Conservation (phyloP, 1,140 invertebrate genomes). For the Trichonephila clavipes region DNA sequence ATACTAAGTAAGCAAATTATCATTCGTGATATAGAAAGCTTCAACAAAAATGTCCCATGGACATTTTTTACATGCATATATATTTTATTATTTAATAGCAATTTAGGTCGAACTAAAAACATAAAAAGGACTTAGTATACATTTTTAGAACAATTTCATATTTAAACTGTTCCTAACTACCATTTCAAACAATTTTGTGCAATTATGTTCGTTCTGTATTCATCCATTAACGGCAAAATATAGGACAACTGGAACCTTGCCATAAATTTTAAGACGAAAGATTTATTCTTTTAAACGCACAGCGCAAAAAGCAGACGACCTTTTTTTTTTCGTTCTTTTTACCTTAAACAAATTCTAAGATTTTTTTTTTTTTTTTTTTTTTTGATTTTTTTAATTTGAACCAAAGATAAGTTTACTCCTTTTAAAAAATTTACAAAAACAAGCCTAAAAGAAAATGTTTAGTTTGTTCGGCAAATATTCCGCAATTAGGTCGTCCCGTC, state of each 20-base stretch:
- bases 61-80: too few species aligned
- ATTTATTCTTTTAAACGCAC: background rate
- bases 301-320: background rate
- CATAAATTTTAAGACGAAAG: background rate
- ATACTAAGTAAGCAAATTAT: too few species aligned
- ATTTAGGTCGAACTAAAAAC: too few species aligned
- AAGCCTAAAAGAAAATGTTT: background rate
- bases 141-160: background rate
- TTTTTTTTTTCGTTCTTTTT: background rate
- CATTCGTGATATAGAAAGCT: too few species aligned
- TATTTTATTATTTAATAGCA: too few species aligned
- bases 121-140: too few species aligned
- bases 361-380: too few species aligned
- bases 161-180: background rate
- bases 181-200: conserved; percentile 1
- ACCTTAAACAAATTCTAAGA: background rate
- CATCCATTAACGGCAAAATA: conserved; percentile 25
- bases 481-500: conserved; percentile 42
- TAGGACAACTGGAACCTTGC: conserved; percentile 37
- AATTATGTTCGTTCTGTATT: background rate
- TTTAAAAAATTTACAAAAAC: conserved; percentile 4
- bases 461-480: conserved; percentile 4
- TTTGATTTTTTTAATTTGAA: background rate
- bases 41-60: too few species aligned
- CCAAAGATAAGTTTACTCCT: background rate